These are phyloP conservation scores for Ammodytes marinus DNA, from an alignment of 2,113 vertebrate species.

Conservation along the genomic window DNA sequence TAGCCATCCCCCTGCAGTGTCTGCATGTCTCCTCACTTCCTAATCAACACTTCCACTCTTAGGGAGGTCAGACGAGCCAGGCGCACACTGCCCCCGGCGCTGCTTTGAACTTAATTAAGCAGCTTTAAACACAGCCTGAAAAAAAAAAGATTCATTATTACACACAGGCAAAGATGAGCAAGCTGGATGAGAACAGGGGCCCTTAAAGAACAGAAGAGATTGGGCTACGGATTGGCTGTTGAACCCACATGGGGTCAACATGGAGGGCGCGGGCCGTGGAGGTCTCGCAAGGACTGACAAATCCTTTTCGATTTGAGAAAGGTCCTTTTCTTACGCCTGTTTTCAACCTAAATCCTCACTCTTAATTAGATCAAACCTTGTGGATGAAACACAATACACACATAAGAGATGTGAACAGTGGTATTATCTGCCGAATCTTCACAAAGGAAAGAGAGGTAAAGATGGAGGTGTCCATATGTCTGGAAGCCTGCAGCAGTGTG, in stretches of 20 bases:
- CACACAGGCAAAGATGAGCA: conserved; percentile 76
- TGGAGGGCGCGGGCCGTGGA: conserved; percentile 22
- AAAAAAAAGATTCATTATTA: conserved; percentile 83
- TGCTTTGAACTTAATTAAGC: conserved; percentile 88
- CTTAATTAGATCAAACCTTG: neutral
- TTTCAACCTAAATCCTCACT: neutral
- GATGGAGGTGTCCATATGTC: conserved; percentile 54
- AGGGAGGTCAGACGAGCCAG: conserved; percentile 80
- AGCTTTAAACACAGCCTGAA: conserved; percentile 80
- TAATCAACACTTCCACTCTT: conserved; percentile 85
- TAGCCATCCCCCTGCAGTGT: conserved; percentile 77
- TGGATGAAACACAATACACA: neutral
- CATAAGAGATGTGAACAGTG: neutral
- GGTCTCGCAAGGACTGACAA: conserved; percentile 54
- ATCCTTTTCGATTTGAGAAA: conserved; percentile 46
- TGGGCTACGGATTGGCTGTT: conserved; percentile 47
- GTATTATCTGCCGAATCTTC: neutral
- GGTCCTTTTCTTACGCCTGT: conserved; percentile 10
- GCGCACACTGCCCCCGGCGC: conserved; percentile 76
- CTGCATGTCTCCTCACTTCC: conserved; percentile 77
- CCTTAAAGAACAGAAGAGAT: conserved; percentile 44
- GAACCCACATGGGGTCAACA: conserved; percentile 59
- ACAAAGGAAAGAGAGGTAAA: conserved; percentile 32
- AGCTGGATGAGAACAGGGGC: conserved; percentile 63
- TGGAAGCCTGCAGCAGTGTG: conserved; percentile 62